These are phyloP conservation scores for Typhlomys cinereus DNA, from an alignment of 2,113 vertebrate genomes.

Conservation along the genomic window DNA sequence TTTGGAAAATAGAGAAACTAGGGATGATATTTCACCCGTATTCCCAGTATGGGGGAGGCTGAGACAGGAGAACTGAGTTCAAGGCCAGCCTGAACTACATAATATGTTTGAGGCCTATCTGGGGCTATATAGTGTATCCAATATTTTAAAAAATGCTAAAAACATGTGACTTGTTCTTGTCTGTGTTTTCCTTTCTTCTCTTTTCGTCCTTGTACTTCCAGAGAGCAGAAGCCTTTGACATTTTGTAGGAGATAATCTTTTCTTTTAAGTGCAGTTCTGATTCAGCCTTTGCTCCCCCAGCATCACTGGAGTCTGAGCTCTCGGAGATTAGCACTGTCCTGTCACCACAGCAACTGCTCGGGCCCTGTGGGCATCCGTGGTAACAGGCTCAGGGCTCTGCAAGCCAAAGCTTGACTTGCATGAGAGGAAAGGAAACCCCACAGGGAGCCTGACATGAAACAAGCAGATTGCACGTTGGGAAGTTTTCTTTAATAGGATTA, in stretches of 20 bases:
- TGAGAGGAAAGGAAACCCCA: neutral
- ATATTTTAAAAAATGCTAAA: neutral
- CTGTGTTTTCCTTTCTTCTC: neutral
- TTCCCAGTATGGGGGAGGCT: neutral
- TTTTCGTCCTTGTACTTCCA: conserved; percentile 28
- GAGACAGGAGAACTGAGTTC: neutral
- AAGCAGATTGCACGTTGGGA: conserved; percentile 28
- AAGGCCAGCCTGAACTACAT: neutral
- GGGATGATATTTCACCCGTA: neutral
- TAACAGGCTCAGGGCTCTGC: conserved; percentile 47
- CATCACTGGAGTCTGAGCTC: conserved; percentile 62
- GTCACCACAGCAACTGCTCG: conserved; percentile 76
- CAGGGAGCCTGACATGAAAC: conserved; percentile 52
- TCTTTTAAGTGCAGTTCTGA: conserved; percentile 68
- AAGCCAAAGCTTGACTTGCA: conserved; percentile 41
- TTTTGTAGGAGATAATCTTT: conserved; percentile 63
- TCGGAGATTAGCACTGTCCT: conserved; percentile 68
- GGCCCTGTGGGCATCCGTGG: conserved; percentile 56
- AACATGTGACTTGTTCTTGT: neutral
- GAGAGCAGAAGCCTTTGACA: conserved; percentile 56
- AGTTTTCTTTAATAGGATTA: conserved; percentile 61
- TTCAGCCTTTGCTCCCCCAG: conserved; percentile 67
- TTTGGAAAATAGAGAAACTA: neutral
- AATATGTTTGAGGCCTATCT: neutral
- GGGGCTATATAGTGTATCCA: neutral